Base-by-base conservation (phyloP, 2,888 invertebrate genomes). In the Pandemis cinnamomeana region DNA sequence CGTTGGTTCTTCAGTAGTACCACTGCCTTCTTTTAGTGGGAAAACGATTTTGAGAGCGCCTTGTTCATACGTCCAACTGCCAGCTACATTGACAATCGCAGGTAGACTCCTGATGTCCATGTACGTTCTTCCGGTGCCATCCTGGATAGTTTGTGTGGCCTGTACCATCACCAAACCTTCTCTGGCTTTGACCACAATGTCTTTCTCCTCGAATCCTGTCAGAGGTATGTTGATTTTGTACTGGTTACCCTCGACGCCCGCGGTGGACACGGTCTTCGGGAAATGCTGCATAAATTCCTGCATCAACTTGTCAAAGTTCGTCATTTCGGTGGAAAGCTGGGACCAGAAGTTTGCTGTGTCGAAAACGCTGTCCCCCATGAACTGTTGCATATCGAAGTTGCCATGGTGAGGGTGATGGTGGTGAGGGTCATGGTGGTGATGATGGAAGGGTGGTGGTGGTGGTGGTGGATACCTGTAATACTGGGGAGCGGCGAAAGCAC, bases 141-240 rank as follows among this genome's bases (percentile, higher is more conserved):
- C 81, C 0, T 77, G 67, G 2, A 51, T 73, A 41, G 83, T 84
- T 71, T 87, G 88, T 0, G 81, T 78, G 1, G 93, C 93, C 77
- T 92, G 91, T 44, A 92, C 82, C 90, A 92, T 90, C 55, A 92
- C 73, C 41, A 89, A 67, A 0, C 91, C 90, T 27, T 85, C 84
- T 6, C 86, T 86, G 0, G 91, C 92, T 71, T 93, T 93, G 8
- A 93, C 92, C 0, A 85, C 80, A 10, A 93, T 88, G 7, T 93
- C 92, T 41, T 88, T 88, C 66, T 91, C 90, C 0, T 89, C 83
- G 71, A 85, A 93, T 0, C 87, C 90, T 7, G 76, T 46, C 0
- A 93, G 75, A 0, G 84, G 77, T 5, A 93, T 85, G 0, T 81
- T 86, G 2, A 93, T 79, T 61, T 83, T 87, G 78, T 91, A 93